Conservation (phyloP, 2,797 vertebrate genomes). For the Anomalospiza imberbis region DNA sequence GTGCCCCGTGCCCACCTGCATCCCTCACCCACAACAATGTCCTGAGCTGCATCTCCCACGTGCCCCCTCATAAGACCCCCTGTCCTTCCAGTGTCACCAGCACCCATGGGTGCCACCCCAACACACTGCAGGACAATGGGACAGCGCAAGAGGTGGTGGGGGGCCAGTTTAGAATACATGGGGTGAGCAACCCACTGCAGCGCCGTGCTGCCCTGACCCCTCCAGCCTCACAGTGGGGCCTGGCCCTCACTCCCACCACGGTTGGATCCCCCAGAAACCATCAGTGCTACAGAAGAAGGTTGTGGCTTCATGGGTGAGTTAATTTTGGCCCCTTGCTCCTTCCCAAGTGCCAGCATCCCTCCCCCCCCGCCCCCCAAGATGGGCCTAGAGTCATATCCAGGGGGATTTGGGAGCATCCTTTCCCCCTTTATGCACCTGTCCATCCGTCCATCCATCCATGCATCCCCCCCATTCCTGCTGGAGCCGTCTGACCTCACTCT, state of each 20-base stretch:
- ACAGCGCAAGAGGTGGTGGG: rapidly evolving
- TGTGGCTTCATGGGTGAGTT: background rate
- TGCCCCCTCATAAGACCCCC: rapidly evolving
- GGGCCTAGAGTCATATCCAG: background rate
- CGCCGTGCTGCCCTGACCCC: background rate
- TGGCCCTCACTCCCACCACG: background rate
- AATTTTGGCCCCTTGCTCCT: background rate
- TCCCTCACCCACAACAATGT: rapidly evolving
- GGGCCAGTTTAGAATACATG: rapidly evolving
- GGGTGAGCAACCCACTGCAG: background rate
- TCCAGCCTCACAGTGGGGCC: background rate
- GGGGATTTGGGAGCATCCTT: too few species aligned
- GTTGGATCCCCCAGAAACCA: rapidly evolving
- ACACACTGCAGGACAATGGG: background rate
- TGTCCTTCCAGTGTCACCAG: background rate
- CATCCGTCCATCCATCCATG: background rate
- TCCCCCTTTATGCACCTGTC: background rate
- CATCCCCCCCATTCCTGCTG: background rate
- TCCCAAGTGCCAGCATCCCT: too few species aligned
- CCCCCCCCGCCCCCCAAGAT: too few species aligned
- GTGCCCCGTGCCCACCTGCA: background rate
- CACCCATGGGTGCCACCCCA: background rate
- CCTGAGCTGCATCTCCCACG: background rate
- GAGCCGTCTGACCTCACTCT: constrained; percentile 46
- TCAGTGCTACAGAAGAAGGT: background rate